phyloP scores from a whole-genome alignment of 2,113 vertebrate species.

The Rhinopomastus cyanomelas region DNA sequence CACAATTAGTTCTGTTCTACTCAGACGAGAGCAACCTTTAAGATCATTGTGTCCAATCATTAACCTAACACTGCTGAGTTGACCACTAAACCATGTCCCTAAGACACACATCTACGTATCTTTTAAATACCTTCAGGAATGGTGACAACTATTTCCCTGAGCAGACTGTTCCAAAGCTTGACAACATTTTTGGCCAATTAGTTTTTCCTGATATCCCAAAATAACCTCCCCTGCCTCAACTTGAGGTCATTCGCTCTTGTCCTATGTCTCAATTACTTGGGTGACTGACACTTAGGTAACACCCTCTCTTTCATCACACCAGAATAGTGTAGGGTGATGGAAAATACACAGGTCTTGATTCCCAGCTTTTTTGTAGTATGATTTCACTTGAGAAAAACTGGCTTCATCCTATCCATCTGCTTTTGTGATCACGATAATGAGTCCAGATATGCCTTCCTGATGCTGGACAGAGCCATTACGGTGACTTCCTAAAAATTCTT shows the following conservation, averaged over 20 bases:
- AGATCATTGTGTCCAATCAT: not conserved
- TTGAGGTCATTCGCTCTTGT: not conserved
- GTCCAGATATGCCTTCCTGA: not conserved
- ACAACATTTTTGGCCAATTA: too few relatives aligned
- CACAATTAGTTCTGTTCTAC: too few relatives aligned
- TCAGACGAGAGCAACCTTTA: too few relatives aligned
- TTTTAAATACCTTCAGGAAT: too few relatives aligned
- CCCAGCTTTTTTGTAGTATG: not conserved
- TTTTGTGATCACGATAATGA: not conserved
- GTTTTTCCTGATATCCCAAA: too few relatives aligned
- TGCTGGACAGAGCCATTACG: not conserved
- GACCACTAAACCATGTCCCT: too few relatives aligned
- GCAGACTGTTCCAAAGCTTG: too few relatives aligned
- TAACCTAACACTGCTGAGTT: not conserved
- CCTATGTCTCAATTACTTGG: rapidly evolving
- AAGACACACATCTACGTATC: too few relatives aligned
- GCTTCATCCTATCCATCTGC: not conserved
- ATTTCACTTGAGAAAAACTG: not conserved
- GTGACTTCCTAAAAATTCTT: not conserved
- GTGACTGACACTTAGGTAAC: rapidly evolving
- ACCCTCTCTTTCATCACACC: not conserved
- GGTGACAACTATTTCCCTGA: too few relatives aligned
- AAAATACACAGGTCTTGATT: not conserved
- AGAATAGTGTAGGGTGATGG: not conserved
- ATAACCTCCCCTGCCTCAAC: not conserved